Evolutionary conservation across 2,888 invertebrate species (phyloP), one percentile per base, ranked within the genome.

Genomic region (Luperina nickerlii): DNA sequence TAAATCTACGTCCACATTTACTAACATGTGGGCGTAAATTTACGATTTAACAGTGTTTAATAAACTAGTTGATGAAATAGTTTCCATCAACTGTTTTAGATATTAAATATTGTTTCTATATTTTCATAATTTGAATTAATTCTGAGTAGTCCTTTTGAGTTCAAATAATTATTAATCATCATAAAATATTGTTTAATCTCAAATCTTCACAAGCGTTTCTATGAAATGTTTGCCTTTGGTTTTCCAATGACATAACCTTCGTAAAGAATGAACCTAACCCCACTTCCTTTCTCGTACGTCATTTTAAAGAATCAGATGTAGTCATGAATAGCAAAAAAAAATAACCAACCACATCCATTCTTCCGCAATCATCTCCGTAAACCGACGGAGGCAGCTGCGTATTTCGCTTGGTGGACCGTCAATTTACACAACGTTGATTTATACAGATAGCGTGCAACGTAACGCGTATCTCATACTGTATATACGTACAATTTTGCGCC

Each of bases 341-440:
- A n/a, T 0, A 66, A 62, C 1, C 11, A 27, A 38, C 89, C 89
- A 32, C 73, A 87, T 89, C 90, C 73, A 90, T 63, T 54, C 1
- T 27, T 54, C 54, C 9, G 20, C 9, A 0, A 32, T 68, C 63
- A 20, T 73, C 84, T 62, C 66, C 20, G 78, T 77, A 85, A 88
- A 90, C 89, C 87, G 74, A 82, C 89, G 90, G 91, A 90, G 91
- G 89, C 92, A 92, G 92, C 92, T 92, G 92, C 91, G 92, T 91
- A 90, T 91, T 92, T 90, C 89, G 92, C 88, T 90, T 90, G 90
- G 93, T 90, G 91, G 91, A 91, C 92, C 92, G 92, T 92, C 93
- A 92, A 90, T 92, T 92, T 91, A 92, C 92, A 92, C 89, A 89
- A 86, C 87, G 90, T 88, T 91, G 92, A 92, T 91, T 92, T 91